Evolutionary conservation across 2,113 vertebrate species (phyloP).

Genomic region (Equus przewalskii): DNA sequence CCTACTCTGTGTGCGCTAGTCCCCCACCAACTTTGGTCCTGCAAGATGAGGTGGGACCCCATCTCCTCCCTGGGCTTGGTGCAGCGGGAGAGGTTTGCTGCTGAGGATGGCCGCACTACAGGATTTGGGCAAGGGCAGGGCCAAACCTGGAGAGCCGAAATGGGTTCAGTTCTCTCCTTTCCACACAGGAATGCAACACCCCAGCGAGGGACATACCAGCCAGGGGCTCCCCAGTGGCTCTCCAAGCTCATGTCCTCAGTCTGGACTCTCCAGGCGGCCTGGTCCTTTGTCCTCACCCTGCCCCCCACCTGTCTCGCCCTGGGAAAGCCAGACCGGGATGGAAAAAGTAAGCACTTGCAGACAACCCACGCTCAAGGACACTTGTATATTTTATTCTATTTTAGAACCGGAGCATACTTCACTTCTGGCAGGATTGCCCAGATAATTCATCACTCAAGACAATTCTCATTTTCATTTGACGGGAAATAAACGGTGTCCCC

Average conservation of each 20-base stretch:
- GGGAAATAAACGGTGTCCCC: not conserved
- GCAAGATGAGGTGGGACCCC: fast-evolving
- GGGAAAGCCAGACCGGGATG: not conserved
- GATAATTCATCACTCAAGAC: not conserved
- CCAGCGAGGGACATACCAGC: fast-evolving
- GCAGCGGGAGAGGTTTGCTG: fast-evolving
- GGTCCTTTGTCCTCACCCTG: not conserved
- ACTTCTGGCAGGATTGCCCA: not conserved
- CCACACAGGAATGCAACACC: fast-evolving
- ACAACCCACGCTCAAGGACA: fast-evolving
- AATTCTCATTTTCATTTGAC: not conserved
- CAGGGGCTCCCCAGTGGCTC: fast-evolving
- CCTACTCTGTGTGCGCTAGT: fast-evolving
- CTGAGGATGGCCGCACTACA: fast-evolving
- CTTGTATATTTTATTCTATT: not conserved
- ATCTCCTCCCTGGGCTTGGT: not conserved
- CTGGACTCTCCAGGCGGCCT: not conserved
- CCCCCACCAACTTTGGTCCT: not conserved
- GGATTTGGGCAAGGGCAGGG: not conserved
- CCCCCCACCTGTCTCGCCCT: fast-evolving
- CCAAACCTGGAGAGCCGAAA: not conserved
- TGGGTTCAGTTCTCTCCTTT: fast-evolving
- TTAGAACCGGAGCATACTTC: not conserved
- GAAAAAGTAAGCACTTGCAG: fast-evolving
- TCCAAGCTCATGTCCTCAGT: too few relatives aligned